Evolutionary conservation across 2,113 vertebrate species (phyloP), one percentile per base, ranked within the genome.

Genomic region (Gnathonemus longibarbis): DNA sequence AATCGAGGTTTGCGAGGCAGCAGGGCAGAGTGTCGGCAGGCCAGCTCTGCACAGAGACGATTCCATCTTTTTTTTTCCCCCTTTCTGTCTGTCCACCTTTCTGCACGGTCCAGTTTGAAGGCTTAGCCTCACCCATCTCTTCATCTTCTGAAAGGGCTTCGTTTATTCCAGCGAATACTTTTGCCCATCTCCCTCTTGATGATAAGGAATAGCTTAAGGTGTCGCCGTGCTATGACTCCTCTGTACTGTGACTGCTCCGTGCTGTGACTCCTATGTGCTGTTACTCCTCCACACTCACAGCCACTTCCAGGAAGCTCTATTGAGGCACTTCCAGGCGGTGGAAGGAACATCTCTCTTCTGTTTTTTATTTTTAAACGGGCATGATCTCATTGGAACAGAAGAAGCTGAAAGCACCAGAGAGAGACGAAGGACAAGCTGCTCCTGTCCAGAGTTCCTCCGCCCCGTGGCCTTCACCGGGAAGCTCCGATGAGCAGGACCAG

Each of bases 191-290:
- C 89, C 92, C 94, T 92, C 92, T 94, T 94, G 93, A 93, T 93
- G 95, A 96, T 95, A 95, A 95, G 95, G 92, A 91, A 93, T 90
- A 93, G 94, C 92, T 95, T 95, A 96, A 94, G 94, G 94, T 93
- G 93, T 89, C 13, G 19, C 52, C 45, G 27, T 35, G 21, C 35
- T n/a, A 9, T 19, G 19, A 31, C n/a, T 58, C 53, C 19, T 10
- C n/a, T 31, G n/a, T 31, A 4, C 70, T 15, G 31, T 31, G 70
- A 77, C 70, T 58, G 5, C 53, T 24, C 24, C 0, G 58, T 70
- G 66, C 27, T 31, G 27, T 70, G 66, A 27, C n/a, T 74, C 70
- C 70, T 39, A 3, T 24, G 70, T 39, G 70, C 35, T 77, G 35
- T 77, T 11, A 39, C 31, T 77, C 70, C 31, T 39, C 31, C 31